Percentiles rank a stretch among this genome's conserved stretches.
phyloP scores from a whole-genome alignment of 2,113 vertebrate genomes.

The Python bivittatus region DNA sequence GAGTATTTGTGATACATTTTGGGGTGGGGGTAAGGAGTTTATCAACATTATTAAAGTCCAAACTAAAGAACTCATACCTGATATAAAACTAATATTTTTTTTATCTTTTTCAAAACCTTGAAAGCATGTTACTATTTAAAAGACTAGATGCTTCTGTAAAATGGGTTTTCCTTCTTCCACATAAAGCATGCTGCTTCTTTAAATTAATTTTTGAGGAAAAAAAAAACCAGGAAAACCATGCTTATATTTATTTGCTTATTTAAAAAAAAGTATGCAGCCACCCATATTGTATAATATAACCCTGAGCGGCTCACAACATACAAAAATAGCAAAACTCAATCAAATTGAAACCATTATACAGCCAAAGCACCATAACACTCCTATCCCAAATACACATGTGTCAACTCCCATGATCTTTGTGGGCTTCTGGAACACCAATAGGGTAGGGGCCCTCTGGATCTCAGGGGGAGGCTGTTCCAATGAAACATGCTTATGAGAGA shows the following conservation, averaged over 20 bases:
- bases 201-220: not conserved
- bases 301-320: not conserved
- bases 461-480: not conserved
- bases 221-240: not conserved
- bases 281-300: not conserved
- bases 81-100: not conserved
- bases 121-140: not conserved
- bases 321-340: not conserved
- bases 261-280: not conserved
- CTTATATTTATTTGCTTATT: not conserved
- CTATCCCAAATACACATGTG: not conserved
- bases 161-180: no score
- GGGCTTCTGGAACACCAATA: not conserved
- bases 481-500: not conserved
- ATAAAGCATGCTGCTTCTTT: not conserved
- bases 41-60: slow-evolving; percentile 12
- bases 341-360: not conserved
- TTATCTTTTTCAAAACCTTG: not conserved
- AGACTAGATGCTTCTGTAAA: not conserved
- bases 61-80: not conserved
- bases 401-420: not conserved
- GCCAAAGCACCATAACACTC: not conserved
- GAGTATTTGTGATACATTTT: slow-evolving; percentile 28
- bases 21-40: slow-evolving; percentile 23
- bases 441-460: not conserved